Evolutionary conservation across 2,797 vertebrate species (phyloP), one percentile per base, ranked within the genome.

Genomic region (Syngnathus acus): DNA sequence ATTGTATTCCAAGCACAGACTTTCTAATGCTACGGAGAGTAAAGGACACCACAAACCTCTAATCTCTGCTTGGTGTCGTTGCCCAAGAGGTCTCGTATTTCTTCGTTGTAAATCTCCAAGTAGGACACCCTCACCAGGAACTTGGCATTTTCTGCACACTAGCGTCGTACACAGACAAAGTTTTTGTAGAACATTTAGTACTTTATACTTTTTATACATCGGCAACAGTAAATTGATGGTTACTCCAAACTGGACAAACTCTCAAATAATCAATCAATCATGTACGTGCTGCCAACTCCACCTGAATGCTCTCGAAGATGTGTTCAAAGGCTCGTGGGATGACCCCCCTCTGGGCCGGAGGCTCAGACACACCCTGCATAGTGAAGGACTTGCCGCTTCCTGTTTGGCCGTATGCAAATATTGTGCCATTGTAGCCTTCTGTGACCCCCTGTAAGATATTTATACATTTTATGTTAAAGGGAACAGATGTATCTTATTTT

Each of bases 381-480:
- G 94, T 95, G 82, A 94, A 96, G 0, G 95, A 97, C 67, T 97
- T 97, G 10, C 95, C 93, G 0, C 96, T 97, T 82, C 95, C 95
- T 0, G 94, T 95, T 87, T 98, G 96, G 67, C 95, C 92, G 0
- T 94, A 95, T 55, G 94, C 95, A 84, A 96, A 96, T 69, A 95
- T 94, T 17, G 94, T 96, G 57, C 94, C 94, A 0, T 95, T 97
- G 89, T 93, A 96, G 71, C 95, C 94, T 68, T 95, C 94, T 0
- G 93, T 94, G 78, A 95, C 92, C 0, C 95, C 93, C 95, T 97
- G 69, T 72, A 59, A 7, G 54, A 50, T 68, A 42, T 23, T 32
- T 16, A 37, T 38, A 2, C 14, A 37, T 55, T 26, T 55, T 6
- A 32, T 55, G 23, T 26, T 14, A 26, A 55, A 26, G 23, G 53